phyloP scores from a whole-genome alignment of 2,888 invertebrate species.

The Sylvicola cinctus region DNA sequence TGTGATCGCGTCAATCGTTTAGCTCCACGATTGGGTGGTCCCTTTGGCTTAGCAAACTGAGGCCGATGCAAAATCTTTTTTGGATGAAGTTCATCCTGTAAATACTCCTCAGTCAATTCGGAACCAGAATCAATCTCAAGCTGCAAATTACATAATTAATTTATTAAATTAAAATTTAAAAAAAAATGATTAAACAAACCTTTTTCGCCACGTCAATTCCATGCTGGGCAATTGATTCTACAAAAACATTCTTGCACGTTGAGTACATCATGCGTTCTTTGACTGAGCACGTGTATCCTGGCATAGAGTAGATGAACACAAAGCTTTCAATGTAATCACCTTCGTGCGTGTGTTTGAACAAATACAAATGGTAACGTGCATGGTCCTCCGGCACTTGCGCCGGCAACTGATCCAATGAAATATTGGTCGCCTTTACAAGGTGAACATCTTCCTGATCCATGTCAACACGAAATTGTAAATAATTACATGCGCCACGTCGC shows the following conservation, averaged over 20 bases:
- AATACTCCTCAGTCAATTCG: constrained; percentile 74
- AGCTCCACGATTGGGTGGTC: constrained; percentile 82
- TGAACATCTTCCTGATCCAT: constrained; percentile 73
- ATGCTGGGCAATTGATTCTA: constrained; percentile 59
- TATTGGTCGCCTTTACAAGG: constrained; percentile 49
- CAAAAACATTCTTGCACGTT: constrained; percentile 83
- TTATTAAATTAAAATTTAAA: not conserved
- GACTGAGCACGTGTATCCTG: constrained; percentile 86
- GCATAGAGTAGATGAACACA: constrained; percentile 97
- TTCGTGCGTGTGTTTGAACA: constrained; percentile 82
- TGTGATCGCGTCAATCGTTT: constrained; percentile 65
- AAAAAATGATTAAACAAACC: constrained; percentile 30
- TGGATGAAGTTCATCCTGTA: constrained; percentile 88
- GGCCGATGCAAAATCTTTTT: constrained; percentile 71
- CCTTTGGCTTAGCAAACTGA: constrained; percentile 92
- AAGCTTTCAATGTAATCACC: constrained; percentile 72
- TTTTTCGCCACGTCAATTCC: constrained; percentile 69
- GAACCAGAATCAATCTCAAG: constrained; percentile 78
- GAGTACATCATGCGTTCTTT: constrained; percentile 98
- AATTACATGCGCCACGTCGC: constrained; percentile 54
- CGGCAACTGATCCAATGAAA: constrained; percentile 46
- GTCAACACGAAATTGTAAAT: constrained; percentile 76
- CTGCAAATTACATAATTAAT: constrained; percentile 32
- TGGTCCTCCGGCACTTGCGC: constrained; percentile 59
- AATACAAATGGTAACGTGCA: constrained; percentile 61